A percentile compares a stretch with the other conserved stretches of the same genome.
phyloP scores from a whole-genome alignment of 2,888 invertebrate species.

The Drosophila barbarae region DNA sequence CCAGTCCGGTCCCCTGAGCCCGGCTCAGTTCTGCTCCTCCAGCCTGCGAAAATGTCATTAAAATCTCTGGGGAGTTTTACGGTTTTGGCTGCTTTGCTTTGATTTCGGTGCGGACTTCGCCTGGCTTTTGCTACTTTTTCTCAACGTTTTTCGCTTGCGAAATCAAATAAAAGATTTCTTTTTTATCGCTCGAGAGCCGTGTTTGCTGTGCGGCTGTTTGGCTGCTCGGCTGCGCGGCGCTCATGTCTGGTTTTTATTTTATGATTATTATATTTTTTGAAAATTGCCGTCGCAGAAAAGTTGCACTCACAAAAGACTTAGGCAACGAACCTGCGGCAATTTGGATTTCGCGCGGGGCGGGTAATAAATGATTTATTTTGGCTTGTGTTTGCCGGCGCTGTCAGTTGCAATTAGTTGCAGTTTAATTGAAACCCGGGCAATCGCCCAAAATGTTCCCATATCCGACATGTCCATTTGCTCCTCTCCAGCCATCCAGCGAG shows the following conservation, averaged over 20 bases:
- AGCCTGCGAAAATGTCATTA: constrained; percentile 70
- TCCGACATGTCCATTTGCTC: constrained; percentile 16
- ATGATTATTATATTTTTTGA: constrained; percentile 64
- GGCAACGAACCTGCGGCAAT: constrained; percentile 57
- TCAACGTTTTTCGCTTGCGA: constrained; percentile 66
- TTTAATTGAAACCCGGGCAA: constrained; percentile 66
- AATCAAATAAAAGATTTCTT: constrained; percentile 65
- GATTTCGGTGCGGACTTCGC: constrained; percentile 51
- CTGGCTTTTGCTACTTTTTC: constrained; percentile 57
- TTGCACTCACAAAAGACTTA: constrained; percentile 58
- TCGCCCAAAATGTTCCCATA: constrained; percentile 58
- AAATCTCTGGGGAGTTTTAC: constrained; percentile 74
- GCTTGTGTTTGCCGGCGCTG: constrained; percentile 53
- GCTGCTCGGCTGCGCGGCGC: constrained; percentile 24
- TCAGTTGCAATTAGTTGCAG: constrained; percentile 68
- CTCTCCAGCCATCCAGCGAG: neutral
- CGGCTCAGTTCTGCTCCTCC: constrained; percentile 28
- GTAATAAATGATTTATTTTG: constrained; percentile 46
- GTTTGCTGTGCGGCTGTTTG: constrained; percentile 37
- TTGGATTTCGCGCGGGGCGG: constrained; percentile 13
- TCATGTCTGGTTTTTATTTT: constrained; percentile 68
- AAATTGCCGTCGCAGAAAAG: constrained; percentile 51
- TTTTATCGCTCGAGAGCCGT: constrained; percentile 58
- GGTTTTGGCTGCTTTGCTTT: constrained; percentile 65
- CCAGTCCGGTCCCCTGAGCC: constrained; percentile 13